Evolutionary conservation across 2,888 invertebrate genomes (phyloP).

Genomic region (Shargacucullia verbasci): DNA sequence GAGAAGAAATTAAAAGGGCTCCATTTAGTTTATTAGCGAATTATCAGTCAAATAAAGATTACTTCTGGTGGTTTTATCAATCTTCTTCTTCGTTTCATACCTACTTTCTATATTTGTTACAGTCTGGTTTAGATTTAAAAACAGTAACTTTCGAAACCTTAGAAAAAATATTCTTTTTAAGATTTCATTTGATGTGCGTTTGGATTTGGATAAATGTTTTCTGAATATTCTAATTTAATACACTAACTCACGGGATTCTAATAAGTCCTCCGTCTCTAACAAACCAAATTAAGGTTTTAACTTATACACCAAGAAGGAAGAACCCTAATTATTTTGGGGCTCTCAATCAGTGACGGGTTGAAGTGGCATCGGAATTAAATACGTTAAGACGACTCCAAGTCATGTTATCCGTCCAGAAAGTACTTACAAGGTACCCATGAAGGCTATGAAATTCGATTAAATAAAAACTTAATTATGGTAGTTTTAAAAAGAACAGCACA

Average conservation of each 20-base stretch:
- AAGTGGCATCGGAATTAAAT: constrained; percentile 26
- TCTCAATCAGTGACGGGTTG: constrained; percentile 10
- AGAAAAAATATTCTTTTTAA: too few relatives aligned
- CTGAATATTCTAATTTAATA: neutral
- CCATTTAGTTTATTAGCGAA: constrained; percentile 26
- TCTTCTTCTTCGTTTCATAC: neutral
- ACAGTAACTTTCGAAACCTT: too few relatives aligned
- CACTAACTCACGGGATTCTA: neutral
- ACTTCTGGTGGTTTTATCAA: constrained; percentile 22
- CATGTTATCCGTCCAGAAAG: neutral
- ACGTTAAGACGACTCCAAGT: constrained; percentile 4
- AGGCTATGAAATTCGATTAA: too few relatives aligned
- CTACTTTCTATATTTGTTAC: too few relatives aligned
- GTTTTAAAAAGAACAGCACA: too few relatives aligned
- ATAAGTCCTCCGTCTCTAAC: neutral
- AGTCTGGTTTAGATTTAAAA: too few relatives aligned
- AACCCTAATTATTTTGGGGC: constrained; percentile 8
- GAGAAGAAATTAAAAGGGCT: too few relatives aligned
- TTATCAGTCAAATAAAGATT: constrained; percentile 37
- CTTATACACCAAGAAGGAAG: constrained; percentile 9
- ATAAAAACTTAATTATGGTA: too few relatives aligned
- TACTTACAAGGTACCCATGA: too few relatives aligned
- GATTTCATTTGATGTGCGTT: neutral
- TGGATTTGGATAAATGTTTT: neutral
- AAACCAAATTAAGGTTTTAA: neutral